Base-by-base conservation (phyloP, 2,113 vertebrate species). In the Sinocyclocheilus anshuiensis region DNA sequence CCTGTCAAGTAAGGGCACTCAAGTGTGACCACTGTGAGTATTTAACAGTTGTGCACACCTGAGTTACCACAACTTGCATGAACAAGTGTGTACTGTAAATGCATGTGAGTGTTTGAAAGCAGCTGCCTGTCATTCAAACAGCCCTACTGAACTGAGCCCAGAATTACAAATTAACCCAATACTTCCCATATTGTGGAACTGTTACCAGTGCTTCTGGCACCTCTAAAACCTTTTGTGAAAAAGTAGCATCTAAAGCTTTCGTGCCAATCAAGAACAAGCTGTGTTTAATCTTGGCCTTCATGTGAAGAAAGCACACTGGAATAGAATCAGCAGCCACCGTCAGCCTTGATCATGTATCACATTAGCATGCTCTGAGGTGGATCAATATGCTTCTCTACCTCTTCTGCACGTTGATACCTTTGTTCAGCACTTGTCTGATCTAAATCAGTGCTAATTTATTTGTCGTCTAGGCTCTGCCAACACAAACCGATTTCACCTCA, bases 381-480 rank as follows among this genome's bases (percentile, higher is more conserved):
- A 88, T 86, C 80, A 69, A 88, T 78, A 55, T n/a, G 50, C 59
- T 84, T 82, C 84, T 72, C 77, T 50, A 72, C 26, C 79, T 50
- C 22, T 29, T 39, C 79, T 72, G 79, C 84, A 83, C 83, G 74
- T 72, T 83, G 75, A 84, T 86, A 57, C 87, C 75, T 88, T 77
- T 78, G 75, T 83, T 75, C 80, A 36, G 75, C 74, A 74, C 87
- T 74, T 59, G 84, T 61, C 79, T 86, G 65, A 63, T 36, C 18
- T 18, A 22, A 77, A 79, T 86, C 87, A 65, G 80, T 59, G 77
- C 39, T 79, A 79, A 88, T 88, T 84, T 74, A 83, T 88, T 86
- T 83, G 26, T 86, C 63, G 77, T 65, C 75, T 88, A 86, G 39
- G 61, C 53, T 39, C 72, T 74, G 80, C 48, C 80, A 77, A 84